Evolutionary conservation across 2,888 invertebrate genomes (phyloP).

Genomic region (Folsomia manolachei): DNA sequence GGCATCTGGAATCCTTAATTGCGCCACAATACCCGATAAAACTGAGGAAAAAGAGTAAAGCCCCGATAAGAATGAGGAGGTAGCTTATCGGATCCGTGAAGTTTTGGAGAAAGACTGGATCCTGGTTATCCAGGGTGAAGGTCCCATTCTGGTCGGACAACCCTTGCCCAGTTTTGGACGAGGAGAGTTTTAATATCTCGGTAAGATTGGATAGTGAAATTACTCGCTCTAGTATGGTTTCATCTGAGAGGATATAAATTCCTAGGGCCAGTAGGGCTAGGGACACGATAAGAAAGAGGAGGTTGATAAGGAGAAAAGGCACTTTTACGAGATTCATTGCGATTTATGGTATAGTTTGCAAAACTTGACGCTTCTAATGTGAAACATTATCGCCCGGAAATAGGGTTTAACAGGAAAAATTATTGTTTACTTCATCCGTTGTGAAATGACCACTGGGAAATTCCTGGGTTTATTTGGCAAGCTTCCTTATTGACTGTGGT

Average conservation of each 20-base stretch:
- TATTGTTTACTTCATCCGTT: too few relatives aligned
- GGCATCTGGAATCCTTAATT: conserved; percentile 64
- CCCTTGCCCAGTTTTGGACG: not conserved
- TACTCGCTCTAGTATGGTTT: not conserved
- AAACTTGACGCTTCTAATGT: too few relatives aligned
- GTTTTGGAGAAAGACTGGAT: not conserved
- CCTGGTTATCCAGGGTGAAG: not conserved
- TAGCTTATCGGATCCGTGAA: conserved; percentile 62
- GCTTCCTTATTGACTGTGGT: not conserved
- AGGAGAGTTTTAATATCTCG: not conserved
- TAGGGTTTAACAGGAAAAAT: not conserved
- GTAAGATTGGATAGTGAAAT: conserved; percentile 5
- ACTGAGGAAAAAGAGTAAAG: conserved; percentile 67
- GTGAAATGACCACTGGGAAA: too few relatives aligned
- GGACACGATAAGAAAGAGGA: conserved; percentile 23
- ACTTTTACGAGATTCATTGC: conserved; percentile 27
- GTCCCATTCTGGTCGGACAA: not conserved
- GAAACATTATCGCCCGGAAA: too few relatives aligned
- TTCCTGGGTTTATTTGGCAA: not conserved
- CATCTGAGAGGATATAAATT: conserved; percentile 24
- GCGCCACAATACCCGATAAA: conserved; percentile 70
- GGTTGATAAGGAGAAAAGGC: conserved; percentile 27
- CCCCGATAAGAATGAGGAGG: conserved; percentile 65
- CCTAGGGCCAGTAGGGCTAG: conserved; percentile 17
- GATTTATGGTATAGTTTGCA: too few relatives aligned